These are phyloP conservation scores for Anastrepha ludens DNA, from an alignment of 1,140 invertebrate species.

Conservation along the genomic window DNA sequence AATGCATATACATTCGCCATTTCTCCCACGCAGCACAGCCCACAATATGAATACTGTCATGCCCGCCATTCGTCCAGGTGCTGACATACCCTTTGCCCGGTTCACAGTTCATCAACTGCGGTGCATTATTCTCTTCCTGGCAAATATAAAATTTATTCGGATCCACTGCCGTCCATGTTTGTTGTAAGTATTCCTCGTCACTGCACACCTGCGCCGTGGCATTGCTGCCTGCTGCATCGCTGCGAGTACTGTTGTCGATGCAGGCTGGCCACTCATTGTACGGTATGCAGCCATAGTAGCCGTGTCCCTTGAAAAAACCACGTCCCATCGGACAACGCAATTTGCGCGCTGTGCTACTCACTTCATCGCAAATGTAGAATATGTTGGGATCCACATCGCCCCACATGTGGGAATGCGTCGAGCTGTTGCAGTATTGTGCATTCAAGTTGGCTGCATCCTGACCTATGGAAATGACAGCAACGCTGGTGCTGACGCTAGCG, in stretches of 20 bases:
- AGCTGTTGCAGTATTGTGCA: not conserved
- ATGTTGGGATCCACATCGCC: constrained; percentile 72
- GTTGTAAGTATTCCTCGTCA: constrained; percentile 56
- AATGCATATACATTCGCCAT: constrained; percentile 68
- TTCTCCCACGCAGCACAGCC: constrained; percentile 68
- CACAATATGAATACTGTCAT: constrained; percentile 55
- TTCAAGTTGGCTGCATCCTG: not conserved
- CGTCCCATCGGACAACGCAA: constrained; percentile 67
- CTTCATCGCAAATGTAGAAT: constrained; percentile 68
- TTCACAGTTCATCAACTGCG: constrained; percentile 58
- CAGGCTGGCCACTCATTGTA: constrained; percentile 69
- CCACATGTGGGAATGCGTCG: constrained; percentile 63
- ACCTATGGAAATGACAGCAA: not conserved
- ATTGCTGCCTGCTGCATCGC: not conserved
- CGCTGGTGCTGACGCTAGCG: not conserved
- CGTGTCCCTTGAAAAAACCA: constrained; percentile 70
- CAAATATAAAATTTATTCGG: constrained; percentile 65
- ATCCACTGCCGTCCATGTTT: constrained; percentile 60
- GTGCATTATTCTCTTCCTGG: constrained; percentile 40
- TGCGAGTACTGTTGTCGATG: constrained; percentile 55
- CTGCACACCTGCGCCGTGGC: constrained; percentile 37
- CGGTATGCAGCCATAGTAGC: constrained; percentile 67
- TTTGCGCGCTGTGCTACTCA: constrained; percentile 63
- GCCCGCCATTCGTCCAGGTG: not conserved
- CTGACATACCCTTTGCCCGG: constrained; percentile 60